These are phyloP conservation scores for Venustoraphidia nigricollis DNA, from an alignment of 2,888 invertebrate genomes.

Conservation along the genomic window DNA sequence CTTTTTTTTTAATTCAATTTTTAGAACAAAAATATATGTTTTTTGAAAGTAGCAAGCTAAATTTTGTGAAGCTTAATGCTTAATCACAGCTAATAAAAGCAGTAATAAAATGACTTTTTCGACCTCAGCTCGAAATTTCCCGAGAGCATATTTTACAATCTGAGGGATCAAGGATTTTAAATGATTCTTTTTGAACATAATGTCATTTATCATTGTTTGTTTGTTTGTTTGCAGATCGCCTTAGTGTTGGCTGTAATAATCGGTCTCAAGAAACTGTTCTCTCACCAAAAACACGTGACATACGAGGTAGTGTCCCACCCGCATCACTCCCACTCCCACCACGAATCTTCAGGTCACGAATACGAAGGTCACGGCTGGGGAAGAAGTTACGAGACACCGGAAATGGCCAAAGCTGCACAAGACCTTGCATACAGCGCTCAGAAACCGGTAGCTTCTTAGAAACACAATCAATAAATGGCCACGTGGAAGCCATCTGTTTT, in stretches of 20 bases:
- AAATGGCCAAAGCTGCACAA: slow-evolving; percentile 29
- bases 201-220: too few species aligned
- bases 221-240: slow-evolving; percentile 37
- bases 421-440: slow-evolving; percentile 48
- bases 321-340: slow-evolving; percentile 42
- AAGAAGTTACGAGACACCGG: slow-evolving; percentile 28
- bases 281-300: slow-evolving; percentile 55
- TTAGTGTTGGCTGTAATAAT: slow-evolving; percentile 65
- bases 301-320: slow-evolving; percentile 62
- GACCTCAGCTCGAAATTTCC: too few species aligned
- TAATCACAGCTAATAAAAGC: too few species aligned
- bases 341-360: slow-evolving; percentile 24
- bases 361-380: slow-evolving; percentile 39
- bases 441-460: slow-evolving; percentile 19
- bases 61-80: too few species aligned
- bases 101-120: too few species aligned
- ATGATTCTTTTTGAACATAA: too few species aligned
- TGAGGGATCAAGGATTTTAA: too few species aligned
- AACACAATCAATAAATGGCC: not conserved
- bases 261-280: slow-evolving; percentile 68
- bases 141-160: too few species aligned
- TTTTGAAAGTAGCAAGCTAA: too few species aligned
- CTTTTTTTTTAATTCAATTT: too few species aligned
- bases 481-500: not conserved
- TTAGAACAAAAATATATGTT: too few species aligned